These are phyloP conservation scores for Tetramorium alpestre DNA, from an alignment of 1,140 invertebrate genomes.

Conservation along the genomic window DNA sequence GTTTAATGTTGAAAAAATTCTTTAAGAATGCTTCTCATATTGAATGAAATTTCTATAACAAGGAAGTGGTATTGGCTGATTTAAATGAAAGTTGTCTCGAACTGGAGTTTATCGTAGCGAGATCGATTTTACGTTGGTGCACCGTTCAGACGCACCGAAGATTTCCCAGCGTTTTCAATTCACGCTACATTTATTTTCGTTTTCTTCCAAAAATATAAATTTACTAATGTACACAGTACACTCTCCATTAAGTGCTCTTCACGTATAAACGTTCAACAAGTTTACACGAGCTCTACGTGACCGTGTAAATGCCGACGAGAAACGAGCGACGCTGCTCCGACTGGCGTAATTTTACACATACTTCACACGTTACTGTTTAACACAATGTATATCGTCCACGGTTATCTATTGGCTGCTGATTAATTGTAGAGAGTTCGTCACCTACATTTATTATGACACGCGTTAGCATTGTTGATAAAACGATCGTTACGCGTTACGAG, in stretches of 20 bases:
- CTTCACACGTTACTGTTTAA: conserved; percentile 58
- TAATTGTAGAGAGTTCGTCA: conserved; percentile 62
- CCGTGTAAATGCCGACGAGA: conserved; percentile 55
- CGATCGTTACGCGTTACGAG: conserved; percentile 31
- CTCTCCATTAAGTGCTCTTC: conserved; percentile 64
- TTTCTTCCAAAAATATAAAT: conserved; percentile 84
- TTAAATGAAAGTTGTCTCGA: conserved; percentile 61
- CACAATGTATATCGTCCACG: conserved; percentile 21
- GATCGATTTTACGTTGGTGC: conserved; percentile 27
- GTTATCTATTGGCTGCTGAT: conserved; percentile 67
- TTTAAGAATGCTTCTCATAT: neutral
- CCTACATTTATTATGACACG: conserved; percentile 76
- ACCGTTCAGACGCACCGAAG: conserved; percentile 1
- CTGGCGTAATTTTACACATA: conserved; percentile 51
- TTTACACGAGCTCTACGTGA: conserved; percentile 57
- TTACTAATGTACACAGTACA: conserved; percentile 81
- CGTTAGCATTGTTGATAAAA: conserved; percentile 43
- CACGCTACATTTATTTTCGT: conserved; percentile 65
- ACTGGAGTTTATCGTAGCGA: conserved; percentile 34
- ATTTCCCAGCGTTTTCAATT: conserved; percentile 12
- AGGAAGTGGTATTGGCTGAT: conserved; percentile 64
- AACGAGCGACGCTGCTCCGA: conserved; percentile 15
- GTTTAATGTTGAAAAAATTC: neutral
- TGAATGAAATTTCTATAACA: conserved; percentile 31
- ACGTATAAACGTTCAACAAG: conserved; percentile 65